Evolutionary conservation across 2,113 vertebrate genomes (phyloP), one percentile per base, ranked within the genome.

Genomic region (Scartelaos histophorus): DNA sequence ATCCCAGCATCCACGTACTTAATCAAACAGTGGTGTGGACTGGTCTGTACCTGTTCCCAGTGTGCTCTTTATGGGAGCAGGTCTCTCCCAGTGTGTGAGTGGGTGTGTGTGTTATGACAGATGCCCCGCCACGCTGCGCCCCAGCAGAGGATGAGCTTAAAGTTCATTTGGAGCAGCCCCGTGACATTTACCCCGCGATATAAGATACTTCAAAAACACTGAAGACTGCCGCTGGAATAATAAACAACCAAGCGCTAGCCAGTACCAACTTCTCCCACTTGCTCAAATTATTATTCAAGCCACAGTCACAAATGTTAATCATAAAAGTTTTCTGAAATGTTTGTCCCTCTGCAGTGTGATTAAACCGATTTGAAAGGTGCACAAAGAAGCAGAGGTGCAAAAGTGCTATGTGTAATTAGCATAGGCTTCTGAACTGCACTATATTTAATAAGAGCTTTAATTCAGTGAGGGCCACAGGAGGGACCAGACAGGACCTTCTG

Each of bases 61-160:
- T 74, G 47, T 76, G 77, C 81, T 69, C 60, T 16, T 79, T 66
- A 35, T 61, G 38, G 56, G 22, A 25, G 22, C 13, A 13, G 13
- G 13, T n/a, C 70, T 83, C 81, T 12, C 56, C 22, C 54, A 67
- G 64, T 46, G 57, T 76, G 82, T 80, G 79, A 68, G 72, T 57
- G 67, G 25, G 25, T 70, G 71, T 57, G 22, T 71, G 87, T 90
- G 81, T 90, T 91, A 70, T 91, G 83, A 88, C 90, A 91, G 90
- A 91, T 91, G 90, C 83, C 67, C 65, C 35, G 74, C 66, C 90
- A 85, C 21, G 89, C 86, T 89, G 90, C 75, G 79, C 85, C 86
- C 69, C 88, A 90, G 90, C 82, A 79, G 88, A 86, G 56, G 76
- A 75, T 49, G 5, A 66, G 79, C 75, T 84, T 80, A 80, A 79